Evolutionary conservation across 1,140 invertebrate genomes (phyloP).

Genomic region (Drosophila pachea): DNA sequence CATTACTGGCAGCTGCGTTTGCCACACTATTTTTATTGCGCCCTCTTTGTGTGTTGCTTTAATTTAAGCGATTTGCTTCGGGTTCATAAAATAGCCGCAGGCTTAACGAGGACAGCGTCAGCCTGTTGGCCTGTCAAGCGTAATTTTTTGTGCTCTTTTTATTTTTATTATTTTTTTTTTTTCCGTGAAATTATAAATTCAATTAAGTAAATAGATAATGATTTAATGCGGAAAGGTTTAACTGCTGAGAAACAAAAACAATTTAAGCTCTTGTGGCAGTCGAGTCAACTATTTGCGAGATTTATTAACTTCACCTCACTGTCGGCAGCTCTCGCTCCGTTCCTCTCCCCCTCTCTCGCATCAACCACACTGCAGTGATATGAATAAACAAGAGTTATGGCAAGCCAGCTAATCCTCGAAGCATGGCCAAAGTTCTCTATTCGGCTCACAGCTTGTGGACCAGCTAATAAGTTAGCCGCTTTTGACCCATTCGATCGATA

Average conservation of each 20-base stretch:
- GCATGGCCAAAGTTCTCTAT: background rate
- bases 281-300: no score
- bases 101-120: constrained; percentile 43
- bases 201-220: constrained; percentile 40
- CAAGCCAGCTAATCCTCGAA: background rate
- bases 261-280: no score
- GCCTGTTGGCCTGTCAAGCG: constrained; percentile 1
- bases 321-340: no score
- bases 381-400: no score
- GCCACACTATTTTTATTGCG: constrained; percentile 75
- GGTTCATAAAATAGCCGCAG: constrained; percentile 55
- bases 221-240: constrained; percentile 17
- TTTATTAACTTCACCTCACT: no score
- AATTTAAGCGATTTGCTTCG: constrained; percentile 71
- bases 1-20: constrained; percentile 68
- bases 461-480: constrained; percentile 10
- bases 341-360: no score
- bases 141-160: no score
- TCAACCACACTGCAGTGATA: no score
- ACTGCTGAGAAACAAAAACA: background rate
- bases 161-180: constrained; percentile 33
- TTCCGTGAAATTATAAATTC: constrained; percentile 45
- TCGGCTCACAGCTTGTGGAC: background rate
- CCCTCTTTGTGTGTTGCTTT: constrained; percentile 56
- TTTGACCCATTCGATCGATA: constrained; percentile 8